Evolutionary conservation across 2,797 vertebrate genomes (phyloP), one percentile per base, ranked within the genome.

Genomic region (Schizopygopsis pylzovi): DNA sequence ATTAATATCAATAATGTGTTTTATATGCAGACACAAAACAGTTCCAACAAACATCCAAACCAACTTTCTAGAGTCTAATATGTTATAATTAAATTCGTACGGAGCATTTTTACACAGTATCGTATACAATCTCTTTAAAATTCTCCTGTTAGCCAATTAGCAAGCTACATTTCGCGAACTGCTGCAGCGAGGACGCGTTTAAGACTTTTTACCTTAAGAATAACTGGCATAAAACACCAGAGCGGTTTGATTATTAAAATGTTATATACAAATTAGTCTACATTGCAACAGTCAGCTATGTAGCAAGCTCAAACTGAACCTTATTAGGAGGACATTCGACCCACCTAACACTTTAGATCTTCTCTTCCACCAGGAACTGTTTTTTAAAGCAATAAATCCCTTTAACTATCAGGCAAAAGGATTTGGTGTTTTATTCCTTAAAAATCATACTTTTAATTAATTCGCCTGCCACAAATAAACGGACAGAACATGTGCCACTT

Each of bases 401-500:
- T 37, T 61, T 33, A 54, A 81, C 37, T 78, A 43, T 33, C 65
- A 83, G 54, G 67, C 41, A 56, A 79, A 85, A 39, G 33, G 39
- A 79, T 79, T 52, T 47, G 45, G 37, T 87, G 15, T 61, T 79
- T 81, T 37, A 85, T 56, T 86, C 81, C 33, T 61, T 71, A 61
- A 76, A 88, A 79, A 77, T 78, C 89, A 91, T 91, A 28, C 45
- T 87, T 89, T 81, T 43, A 49, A 39, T 83, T 56, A 41, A 76
- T 49, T 63, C n/a, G 37, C 33, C 87, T 75, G 54, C 20, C 84
- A 59, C 43, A 80, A 79, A 88, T 78, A 10, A 65, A 71, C 13
- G 91, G 90, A 93, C 89, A 86, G 84, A 87, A 87, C 90, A 92
- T 88, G 88, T 88, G 89, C 87, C 80, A 89, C 90, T 90, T 91